Conservation (phyloP, 2,888 invertebrate genomes). For the Nasonovia ribisnigri region DNA sequence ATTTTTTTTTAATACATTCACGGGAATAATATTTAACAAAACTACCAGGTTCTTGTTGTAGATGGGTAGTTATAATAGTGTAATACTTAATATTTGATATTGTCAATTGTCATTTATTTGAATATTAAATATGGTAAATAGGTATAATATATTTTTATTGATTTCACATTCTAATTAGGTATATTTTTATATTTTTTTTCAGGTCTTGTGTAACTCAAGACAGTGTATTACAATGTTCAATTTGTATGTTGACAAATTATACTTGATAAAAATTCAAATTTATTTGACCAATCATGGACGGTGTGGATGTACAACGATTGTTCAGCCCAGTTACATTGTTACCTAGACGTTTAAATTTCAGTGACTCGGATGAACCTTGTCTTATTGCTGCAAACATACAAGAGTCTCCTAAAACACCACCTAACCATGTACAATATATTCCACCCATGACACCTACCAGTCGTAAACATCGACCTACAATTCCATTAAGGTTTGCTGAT, state of each 20-base stretch:
- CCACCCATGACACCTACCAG: conserved; percentile 37
- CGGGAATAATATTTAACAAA: not conserved
- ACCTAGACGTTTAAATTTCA: conserved; percentile 60
- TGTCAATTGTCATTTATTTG: not conserved
- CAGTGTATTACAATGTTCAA: conserved; percentile 41
- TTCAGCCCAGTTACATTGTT: conserved; percentile 16
- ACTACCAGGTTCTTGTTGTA: not conserved
- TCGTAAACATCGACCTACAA: conserved; percentile 21
- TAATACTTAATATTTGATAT: not conserved
- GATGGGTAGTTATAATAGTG: not conserved
- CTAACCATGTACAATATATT: conserved; percentile 41
- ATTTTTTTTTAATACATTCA: not conserved
- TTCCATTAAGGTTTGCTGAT: conserved; percentile 36
- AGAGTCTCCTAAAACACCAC: conserved; percentile 57
- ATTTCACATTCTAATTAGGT: not conserved
- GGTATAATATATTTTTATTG: not conserved
- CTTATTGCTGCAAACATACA: not conserved
- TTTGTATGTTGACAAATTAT: conserved; percentile 39
- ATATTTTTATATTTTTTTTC: conserved; percentile 31
- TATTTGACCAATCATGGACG: conserved; percentile 47
- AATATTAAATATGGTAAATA: not conserved
- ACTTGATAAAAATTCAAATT: conserved; percentile 18
- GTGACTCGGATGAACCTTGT: conserved; percentile 41
- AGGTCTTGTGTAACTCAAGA: conserved; percentile 19
- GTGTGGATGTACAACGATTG: conserved; percentile 6